Base-by-base conservation (phyloP, 1,140 invertebrate genomes). In the Paraescarpia echinospica region DNA sequence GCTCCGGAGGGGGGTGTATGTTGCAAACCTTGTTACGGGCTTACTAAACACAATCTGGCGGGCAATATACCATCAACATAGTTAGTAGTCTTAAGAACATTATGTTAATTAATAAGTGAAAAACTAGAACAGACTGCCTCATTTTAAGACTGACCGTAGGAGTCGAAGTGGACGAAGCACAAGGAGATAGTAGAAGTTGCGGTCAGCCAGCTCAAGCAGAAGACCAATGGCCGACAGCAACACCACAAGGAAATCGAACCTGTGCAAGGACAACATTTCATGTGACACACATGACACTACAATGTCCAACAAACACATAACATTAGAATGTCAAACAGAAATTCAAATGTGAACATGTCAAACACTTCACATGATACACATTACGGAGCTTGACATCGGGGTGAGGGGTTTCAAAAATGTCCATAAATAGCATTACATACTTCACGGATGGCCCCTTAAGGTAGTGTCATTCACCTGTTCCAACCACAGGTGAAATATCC, bases 401-500 rank as follows among this genome's bases (percentile, higher is more conserved):
- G 41, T n/a, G 41, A 12, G 41, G 12, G 12, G 41, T 6, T 6
- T 6, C 41, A 41, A 41, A 41, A 41, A 41, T 41, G 4, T 12
- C 41, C 41, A 41, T 6, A 41, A 41, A 4, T 41, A 12, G 41
- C 12, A 41, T 12, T n/a, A n/a, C n/a, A n/a, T n/a, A n/a, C n/a
- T n/a, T n/a, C n/a, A n/a, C n/a, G n/a, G n/a, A n/a, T n/a, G n/a
- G n/a, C n/a, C n/a, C n/a, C n/a, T n/a, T n/a, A n/a, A n/a, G n/a
- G n/a, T n/a, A n/a, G n/a, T n/a, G n/a, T n/a, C n/a, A n/a, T n/a
- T 95, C 94, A 96, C 96, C 98, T 96, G 96, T 99, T 98, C 98
- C 98, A 99, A 22, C 98, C 98, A 90, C 97, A 98, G 93, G 97
- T 97, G 77, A 98, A 97, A 94, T 98, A 98, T 93, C 97, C 96